phyloP scores from a whole-genome alignment of 2,888 invertebrate species.

The Stictocephala bisonia region DNA sequence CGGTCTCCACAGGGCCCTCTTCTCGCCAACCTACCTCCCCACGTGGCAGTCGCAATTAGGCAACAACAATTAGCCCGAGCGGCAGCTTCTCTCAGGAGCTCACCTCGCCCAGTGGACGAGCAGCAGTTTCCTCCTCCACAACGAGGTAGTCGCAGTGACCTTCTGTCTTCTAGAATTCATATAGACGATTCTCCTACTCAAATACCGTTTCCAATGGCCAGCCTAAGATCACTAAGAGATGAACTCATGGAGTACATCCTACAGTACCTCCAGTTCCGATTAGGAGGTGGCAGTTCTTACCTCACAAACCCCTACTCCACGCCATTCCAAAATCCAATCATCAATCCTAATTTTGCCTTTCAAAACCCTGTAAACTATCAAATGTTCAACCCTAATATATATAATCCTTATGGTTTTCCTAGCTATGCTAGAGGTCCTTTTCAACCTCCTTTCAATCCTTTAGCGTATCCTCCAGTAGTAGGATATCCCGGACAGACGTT shows the following conservation, averaged over 20 bases:
- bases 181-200: background rate
- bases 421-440: constrained; percentile 17
- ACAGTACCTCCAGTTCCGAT: constrained; percentile 57
- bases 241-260: constrained; percentile 59
- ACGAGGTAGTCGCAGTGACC: no score
- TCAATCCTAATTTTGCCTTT: constrained; percentile 25
- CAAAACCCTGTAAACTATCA: constrained; percentile 29
- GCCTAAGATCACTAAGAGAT: constrained; percentile 56
- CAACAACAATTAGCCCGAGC: constrained; percentile 48
- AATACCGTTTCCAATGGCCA: constrained; percentile 41
- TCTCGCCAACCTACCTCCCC: constrained; percentile 27
- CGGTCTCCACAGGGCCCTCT: constrained; percentile 22
- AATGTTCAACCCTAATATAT: constrained; percentile 34
- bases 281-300: constrained; percentile 39
- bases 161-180: no score
- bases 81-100: constrained; percentile 9
- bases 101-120: constrained; percentile 20
- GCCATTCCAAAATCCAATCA: constrained; percentile 31
- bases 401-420: constrained; percentile 36
- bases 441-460: background rate
- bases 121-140: constrained; percentile 29
- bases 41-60: constrained; percentile 43
- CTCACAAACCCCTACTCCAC: constrained; percentile 25
- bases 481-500: constrained; percentile 28
- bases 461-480: background rate